Evolutionary conservation across 1,140 invertebrate species (phyloP), one percentile per base, ranked within the genome.

Genomic region (Triops cancriformis): DNA sequence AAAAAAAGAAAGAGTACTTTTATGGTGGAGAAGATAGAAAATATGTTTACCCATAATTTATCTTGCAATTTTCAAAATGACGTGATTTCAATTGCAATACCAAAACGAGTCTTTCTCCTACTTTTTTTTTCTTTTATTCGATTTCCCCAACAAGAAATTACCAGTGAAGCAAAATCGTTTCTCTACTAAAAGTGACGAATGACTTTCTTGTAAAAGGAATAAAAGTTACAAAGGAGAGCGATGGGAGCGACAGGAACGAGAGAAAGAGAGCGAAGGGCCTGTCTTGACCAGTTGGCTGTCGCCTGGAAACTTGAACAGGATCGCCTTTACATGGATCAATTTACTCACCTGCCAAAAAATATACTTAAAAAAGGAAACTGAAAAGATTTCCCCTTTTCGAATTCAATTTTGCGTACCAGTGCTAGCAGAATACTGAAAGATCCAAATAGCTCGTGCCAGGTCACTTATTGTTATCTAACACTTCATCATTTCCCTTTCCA

Each of bases 301-400:
- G 51, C 14, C 23, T 18, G 51, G 51, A 64, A 64, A 64, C 51
- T 64, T 64, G 51, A 64, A 64, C 51, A 18, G 51, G 51, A 64
- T 64, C 10, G 51, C 51, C 51, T 64, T 64, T 64, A 64, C 51
- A 64, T 23, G 51, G 51, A 64, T 64, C 51, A 64, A 64, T 64
- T 64, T 64, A 64, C 51, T 64, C 14, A n/a, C 51, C 51, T n/a
- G 3, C 51, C 18, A 64, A 64, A 64, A 64, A 64, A 64, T 12
- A 2, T n/a, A n/a, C 1, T 0, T n/a, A n/a, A 64, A 64, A 64
- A 64, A 23, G n/a, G 23, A 0, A 64, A 64, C 31, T 37, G 31
- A 37, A 37, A 37, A 37, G 31, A 37, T 37, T 37, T 37, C 7
- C 31, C 7, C 31, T 37, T 37, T 37, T 37, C 7, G 7, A 37